Evolutionary conservation across 2,113 vertebrate genomes (phyloP).

Genomic region (Dolichotis patagonum): DNA sequence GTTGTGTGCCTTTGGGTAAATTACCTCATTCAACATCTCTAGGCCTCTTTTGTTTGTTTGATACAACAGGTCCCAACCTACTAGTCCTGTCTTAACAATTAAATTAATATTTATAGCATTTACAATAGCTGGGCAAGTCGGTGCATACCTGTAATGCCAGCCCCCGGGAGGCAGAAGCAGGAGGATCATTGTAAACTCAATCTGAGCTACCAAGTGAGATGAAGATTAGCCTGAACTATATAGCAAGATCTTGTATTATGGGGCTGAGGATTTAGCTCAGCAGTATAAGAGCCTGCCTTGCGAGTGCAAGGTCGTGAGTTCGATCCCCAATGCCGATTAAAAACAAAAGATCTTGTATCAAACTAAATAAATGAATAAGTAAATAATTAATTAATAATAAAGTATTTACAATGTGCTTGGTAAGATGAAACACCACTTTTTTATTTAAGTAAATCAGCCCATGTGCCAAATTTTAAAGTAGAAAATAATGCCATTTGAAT

Average conservation of each 20-base stretch:
- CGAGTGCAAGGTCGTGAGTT: too few relatives aligned
- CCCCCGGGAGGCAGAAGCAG: background rate
- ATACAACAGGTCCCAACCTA: background rate
- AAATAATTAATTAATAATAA: background rate
- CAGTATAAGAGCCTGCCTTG: too few relatives aligned
- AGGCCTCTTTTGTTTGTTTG: background rate
- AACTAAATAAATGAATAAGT: background rate
- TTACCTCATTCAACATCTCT: background rate
- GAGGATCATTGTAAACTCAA: background rate
- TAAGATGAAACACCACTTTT: background rate
- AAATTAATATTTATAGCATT: background rate
- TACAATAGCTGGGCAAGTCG: background rate
- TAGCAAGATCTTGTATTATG: background rate
- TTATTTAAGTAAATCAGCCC: constrained; percentile 15
- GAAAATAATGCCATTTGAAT: background rate
- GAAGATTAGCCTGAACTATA: too few relatives aligned
- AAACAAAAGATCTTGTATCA: background rate
- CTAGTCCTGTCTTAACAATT: background rate
- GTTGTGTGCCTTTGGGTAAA: background rate
- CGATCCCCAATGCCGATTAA: too few relatives aligned
- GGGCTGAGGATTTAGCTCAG: too few relatives aligned
- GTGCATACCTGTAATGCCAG: background rate
- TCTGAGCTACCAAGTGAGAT: background rate
- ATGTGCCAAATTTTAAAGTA: background rate
- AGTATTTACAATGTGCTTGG: background rate